Conservation (phyloP, 2,888 invertebrate species). For the Steromphala cineraria region DNA sequence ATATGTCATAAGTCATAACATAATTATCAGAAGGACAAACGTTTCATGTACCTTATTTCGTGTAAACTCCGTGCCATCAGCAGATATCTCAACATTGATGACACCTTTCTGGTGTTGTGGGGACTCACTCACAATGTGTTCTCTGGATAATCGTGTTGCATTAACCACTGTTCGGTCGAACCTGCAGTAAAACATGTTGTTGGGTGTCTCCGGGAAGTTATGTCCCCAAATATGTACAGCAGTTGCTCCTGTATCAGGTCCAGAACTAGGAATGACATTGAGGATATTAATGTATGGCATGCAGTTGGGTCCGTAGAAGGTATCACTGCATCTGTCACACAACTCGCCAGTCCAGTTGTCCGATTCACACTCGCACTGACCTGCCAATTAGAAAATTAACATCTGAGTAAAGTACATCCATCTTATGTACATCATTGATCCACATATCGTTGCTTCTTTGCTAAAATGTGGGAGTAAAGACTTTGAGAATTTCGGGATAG, state of each 20-base stretch:
- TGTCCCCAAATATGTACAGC: slow-evolving; percentile 42
- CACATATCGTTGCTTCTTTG: too few species aligned
- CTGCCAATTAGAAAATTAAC: not conserved
- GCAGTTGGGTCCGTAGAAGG: slow-evolving; percentile 13
- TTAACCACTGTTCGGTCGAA: slow-evolving; percentile 33
- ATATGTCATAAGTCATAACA: too few species aligned
- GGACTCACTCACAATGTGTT: slow-evolving; percentile 29
- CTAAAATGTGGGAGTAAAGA: too few species aligned
- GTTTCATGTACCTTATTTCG: slow-evolving; percentile 11
- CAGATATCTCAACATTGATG: slow-evolving; percentile 28
- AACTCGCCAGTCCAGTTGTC: slow-evolving; percentile 9
- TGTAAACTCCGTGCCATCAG: slow-evolving; percentile 26
- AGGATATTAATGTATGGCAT: slow-evolving; percentile 11
- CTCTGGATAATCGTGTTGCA: slow-evolving; percentile 36
- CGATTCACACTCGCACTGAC: not conserved
- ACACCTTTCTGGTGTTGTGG: slow-evolving; percentile 23
- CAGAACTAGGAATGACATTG: slow-evolving; percentile 23
- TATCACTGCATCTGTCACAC: slow-evolving; percentile 8
- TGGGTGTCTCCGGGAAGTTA: slow-evolving; percentile 42
- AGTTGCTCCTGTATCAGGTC: slow-evolving; percentile 32
- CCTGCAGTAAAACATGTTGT: slow-evolving; percentile 36
- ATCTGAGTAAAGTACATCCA: too few species aligned
- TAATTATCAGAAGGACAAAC: too few species aligned
- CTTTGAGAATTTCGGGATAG: too few species aligned
- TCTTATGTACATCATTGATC: too few species aligned